These are phyloP conservation scores for Sturmia bella DNA, from an alignment of 2,888 invertebrate species.

Conservation along the genomic window DNA sequence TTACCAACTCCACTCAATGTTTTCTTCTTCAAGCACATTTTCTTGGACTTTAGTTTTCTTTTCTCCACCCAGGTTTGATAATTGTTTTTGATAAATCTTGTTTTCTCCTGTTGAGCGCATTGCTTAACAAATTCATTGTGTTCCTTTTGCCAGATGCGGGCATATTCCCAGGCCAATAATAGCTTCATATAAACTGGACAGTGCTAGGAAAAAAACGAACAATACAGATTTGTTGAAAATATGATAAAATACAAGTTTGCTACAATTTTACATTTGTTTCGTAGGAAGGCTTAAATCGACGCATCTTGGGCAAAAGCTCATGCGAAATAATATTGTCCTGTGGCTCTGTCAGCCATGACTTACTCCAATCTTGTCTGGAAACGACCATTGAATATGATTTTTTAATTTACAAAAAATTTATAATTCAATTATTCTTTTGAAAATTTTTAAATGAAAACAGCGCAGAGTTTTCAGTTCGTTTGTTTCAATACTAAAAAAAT, in stretches of 20 bases:
- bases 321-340: conserved; percentile 74
- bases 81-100: conserved; percentile 74
- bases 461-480: too few relatives aligned
- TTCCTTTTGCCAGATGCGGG: conserved; percentile 74
- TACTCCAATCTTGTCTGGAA: not conserved
- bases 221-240: not conserved
- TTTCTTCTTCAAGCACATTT: too few relatives aligned
- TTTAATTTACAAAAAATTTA: too few relatives aligned
- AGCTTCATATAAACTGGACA: conserved; percentile 70
- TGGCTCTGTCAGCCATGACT: not conserved
- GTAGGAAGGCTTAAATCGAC: conserved; percentile 71
- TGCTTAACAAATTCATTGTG: conserved; percentile 68
- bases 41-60: conserved; percentile 53
- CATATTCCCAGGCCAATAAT: conserved; percentile 74
- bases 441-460: too few relatives aligned
- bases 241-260: not conserved
- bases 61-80: conserved; percentile 74
- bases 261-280: conserved; percentile 72
- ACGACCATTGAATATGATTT: not conserved
- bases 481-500: too few relatives aligned
- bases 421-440: too few relatives aligned
- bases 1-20: too few relatives aligned
- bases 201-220: conserved; percentile 52
- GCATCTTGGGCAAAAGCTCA: conserved; percentile 46
- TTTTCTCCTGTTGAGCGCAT: conserved; percentile 54